Base-by-base conservation (phyloP, 2,113 vertebrate species). In the Nettapus auritus region DNA sequence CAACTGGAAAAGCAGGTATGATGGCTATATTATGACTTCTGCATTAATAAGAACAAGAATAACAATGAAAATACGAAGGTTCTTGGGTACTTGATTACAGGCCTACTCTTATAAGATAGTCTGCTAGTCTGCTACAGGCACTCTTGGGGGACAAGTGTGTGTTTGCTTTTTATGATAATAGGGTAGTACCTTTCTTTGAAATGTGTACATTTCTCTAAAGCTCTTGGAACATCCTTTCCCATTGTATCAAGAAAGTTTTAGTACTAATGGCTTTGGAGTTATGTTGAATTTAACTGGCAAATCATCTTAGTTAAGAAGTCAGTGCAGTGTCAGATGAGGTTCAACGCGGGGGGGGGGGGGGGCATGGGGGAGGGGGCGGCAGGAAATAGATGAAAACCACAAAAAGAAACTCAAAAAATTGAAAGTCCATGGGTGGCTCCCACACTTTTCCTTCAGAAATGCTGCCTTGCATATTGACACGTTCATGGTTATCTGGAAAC, bases 1-100 rank as follows among this genome's bases (percentile, higher is more conserved):
- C 90, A 78, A 59, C 88, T 94, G 90, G 90, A 96, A 80, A 83
- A 95, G 56, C 96, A 94, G 95, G 92, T 94, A 88, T 29, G 83
- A n/a, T 94, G 83, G 69, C 64, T 84, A 46, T 56, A 11, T 86
- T 68, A 20, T 36, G 86, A 82, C 48, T 92, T 89, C 74, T 73
- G 21, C 44, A n/a, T 76, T 90, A 79, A 34, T 88, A 60, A 56
- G 28, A 92, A 46, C 63, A 62, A 84, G 26, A 60, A 46, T 69
- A 69, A 63, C 60, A 75, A 31, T 60, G 57, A 48, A 86, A 82
- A n/a, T 50, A 67, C 89, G 84, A 79, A 53, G 53, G 36, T 69
- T 79, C 28, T 46, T 71, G 48, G 69, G 33, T 4, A 1, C 28
- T 78, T 73, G 28, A 62, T 89, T 68, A 60, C 34, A 69, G 60